Evolutionary conservation across 2,797 vertebrate genomes (phyloP).

Genomic region (Cygnus olor): DNA sequence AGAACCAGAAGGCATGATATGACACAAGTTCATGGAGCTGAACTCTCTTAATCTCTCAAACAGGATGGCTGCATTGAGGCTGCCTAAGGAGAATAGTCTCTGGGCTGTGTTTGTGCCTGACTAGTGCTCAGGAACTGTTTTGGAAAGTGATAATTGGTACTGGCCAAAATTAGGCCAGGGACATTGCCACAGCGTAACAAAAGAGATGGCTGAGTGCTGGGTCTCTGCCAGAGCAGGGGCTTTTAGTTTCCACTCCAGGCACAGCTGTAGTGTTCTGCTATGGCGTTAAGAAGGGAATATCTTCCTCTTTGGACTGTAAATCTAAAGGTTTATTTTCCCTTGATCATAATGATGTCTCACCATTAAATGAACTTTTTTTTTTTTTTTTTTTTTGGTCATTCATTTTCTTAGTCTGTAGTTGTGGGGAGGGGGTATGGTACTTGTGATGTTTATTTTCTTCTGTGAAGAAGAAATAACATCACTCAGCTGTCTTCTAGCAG

Average conservation of each 20-base stretch:
- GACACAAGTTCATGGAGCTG: background rate
- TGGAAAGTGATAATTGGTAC: background rate
- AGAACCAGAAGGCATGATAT: background rate
- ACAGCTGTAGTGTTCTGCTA: background rate
- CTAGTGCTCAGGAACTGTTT: background rate
- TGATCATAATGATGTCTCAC: background rate
- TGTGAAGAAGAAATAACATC: background rate
- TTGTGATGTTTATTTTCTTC: background rate
- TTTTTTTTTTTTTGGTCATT: background rate
- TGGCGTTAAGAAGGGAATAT: background rate
- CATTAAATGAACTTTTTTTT: background rate
- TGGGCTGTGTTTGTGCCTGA: background rate
- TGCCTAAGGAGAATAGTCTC: background rate
- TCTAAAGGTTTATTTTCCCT: background rate
- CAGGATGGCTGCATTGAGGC: background rate
- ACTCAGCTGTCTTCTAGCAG: background rate
- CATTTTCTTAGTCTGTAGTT: background rate
- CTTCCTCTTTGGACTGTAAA: background rate
- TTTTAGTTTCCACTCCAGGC: background rate
- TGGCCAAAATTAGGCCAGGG: background rate
- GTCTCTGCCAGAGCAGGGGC: background rate
- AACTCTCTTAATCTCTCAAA: background rate
- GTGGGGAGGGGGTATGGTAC: accelerated
- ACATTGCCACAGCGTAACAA: background rate
- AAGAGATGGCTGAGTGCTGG: background rate